Base-by-base conservation (phyloP, 2,113 vertebrate species). In the Pteruthius melanotis region DNA sequence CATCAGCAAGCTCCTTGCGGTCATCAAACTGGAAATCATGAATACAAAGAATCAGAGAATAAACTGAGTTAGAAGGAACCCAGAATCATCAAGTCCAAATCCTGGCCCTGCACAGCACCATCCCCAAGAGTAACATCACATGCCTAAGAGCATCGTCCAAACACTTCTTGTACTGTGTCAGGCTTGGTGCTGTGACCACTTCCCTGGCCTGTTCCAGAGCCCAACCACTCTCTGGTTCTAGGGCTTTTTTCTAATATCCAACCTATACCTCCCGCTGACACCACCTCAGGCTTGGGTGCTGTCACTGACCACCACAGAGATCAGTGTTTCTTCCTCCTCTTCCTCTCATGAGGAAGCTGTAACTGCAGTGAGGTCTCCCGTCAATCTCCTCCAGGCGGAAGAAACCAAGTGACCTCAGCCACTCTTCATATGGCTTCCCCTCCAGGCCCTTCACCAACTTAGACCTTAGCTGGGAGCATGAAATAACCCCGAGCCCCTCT, bases 81-180 rank as follows among this genome's bases (percentile, higher is more conserved):
- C 22, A 52, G 27, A 45, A 10, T 59, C 44, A 52, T 18, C 0
- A 0, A 13, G 39, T 69, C 27, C 45, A 78, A 0, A 12, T 53
- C 15, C 54, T 20, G 28, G 20, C 18, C 45, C 28, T 69, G 64
- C 39, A 28, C 23, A 53, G 45, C 9, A 44, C 19, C 7, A 21
- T 53, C 40, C 28, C 40, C 31, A 19, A 13, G 27, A 44, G 45
- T 45, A 23, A 18, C 39, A 45, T 15, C 27, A 9, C 8, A 39
- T 52, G 7, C 15, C 39, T 18, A 33, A 33, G 54, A 33, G 12
- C 28, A 20, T 16, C 11, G 22, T 20, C 28, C 39, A 61, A 52
- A 39, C 2, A 4, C 14, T 69, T 24, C 45, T 28, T 45, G 39
- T 33, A 24, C 39, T 60, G 39, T 87, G 31, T 33, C 39, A 33